These are phyloP conservation scores for Microtus pennsylvanicus DNA, from an alignment of 2,113 vertebrate genomes.

Conservation along the genomic window DNA sequence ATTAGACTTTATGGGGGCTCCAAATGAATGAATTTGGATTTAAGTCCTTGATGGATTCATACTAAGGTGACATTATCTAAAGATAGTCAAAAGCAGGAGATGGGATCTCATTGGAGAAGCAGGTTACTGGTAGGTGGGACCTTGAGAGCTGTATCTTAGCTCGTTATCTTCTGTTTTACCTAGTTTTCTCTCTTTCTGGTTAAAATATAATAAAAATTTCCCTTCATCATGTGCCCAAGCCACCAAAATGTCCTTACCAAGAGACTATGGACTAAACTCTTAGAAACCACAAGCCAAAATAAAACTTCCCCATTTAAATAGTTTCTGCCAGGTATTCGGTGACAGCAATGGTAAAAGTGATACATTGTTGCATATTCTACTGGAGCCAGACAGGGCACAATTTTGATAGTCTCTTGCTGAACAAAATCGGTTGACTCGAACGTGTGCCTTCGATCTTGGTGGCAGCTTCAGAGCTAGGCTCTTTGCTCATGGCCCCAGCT, in stretches of 20 bases:
- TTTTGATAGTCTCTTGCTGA: neutral
- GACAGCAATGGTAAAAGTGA: neutral
- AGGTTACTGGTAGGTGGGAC: too few relatives aligned
- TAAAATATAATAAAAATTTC: neutral
- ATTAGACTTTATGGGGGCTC: neutral
- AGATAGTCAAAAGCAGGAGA: neutral
- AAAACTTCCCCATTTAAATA: neutral
- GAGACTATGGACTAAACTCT: neutral
- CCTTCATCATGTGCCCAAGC: neutral
- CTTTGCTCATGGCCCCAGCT: neutral
- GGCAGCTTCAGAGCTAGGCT: constrained; percentile 12
- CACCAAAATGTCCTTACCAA: neutral
- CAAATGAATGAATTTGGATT: neutral
- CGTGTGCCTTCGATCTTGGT: neutral
- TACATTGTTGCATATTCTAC: neutral
- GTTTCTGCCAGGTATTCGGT: neutral
- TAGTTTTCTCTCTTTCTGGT: neutral
- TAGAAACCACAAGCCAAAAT: neutral
- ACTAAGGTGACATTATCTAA: neutral
- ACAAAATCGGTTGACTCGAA: constrained; percentile 17
- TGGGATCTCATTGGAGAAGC: neutral
- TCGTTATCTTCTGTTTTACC: neutral
- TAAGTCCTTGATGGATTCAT: neutral
- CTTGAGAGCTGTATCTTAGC: neutral
- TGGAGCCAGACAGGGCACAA: neutral